phyloP scores from a whole-genome alignment of 1,140 invertebrate genomes.

The Neodiprion virginianus region DNA sequence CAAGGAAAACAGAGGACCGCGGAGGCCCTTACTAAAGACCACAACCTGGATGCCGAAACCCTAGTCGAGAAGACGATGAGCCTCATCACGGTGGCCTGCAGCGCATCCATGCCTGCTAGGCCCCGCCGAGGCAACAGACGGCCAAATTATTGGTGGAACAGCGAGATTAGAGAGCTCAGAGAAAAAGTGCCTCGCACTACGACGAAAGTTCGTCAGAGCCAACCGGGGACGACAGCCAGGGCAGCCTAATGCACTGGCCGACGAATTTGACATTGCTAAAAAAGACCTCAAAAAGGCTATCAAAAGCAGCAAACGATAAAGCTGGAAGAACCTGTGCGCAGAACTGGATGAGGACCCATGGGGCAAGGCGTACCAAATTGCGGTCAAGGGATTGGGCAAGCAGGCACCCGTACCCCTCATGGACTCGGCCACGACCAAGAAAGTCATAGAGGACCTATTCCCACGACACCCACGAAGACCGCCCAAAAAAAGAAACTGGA shows the following conservation, averaged over 20 bases:
- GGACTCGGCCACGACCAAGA: slow-evolving; percentile 1
- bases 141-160: slow-evolving; percentile 41
- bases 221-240: background rate
- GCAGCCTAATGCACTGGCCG: background rate
- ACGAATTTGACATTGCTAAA: slow-evolving; percentile 7
- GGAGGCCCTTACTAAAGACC: background rate
- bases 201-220: slow-evolving; percentile 10
- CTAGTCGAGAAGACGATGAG: background rate
- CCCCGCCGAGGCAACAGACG: background rate
- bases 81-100: slow-evolving; percentile 25
- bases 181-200: slow-evolving; percentile 22
- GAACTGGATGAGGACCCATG: slow-evolving; percentile 30
- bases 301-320: slow-evolving; percentile 23
- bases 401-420: background rate
- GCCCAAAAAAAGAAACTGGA: background rate
- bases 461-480: background rate
- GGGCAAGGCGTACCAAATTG: slow-evolving; percentile 26
- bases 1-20: slow-evolving; percentile 15
- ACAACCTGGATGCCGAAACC: slow-evolving; percentile 16
- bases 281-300: slow-evolving; percentile 27
- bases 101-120: slow-evolving; percentile 10
- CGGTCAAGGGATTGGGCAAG: too few species aligned
- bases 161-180: slow-evolving; percentile 29
- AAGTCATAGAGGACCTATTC: slow-evolving; percentile 13
- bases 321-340: slow-evolving; percentile 27